Percentiles rank a stretch among this genome's conserved stretches.
Conservation (phyloP, 2,113 vertebrate species). For the Pluvianellus socialis region DNA sequence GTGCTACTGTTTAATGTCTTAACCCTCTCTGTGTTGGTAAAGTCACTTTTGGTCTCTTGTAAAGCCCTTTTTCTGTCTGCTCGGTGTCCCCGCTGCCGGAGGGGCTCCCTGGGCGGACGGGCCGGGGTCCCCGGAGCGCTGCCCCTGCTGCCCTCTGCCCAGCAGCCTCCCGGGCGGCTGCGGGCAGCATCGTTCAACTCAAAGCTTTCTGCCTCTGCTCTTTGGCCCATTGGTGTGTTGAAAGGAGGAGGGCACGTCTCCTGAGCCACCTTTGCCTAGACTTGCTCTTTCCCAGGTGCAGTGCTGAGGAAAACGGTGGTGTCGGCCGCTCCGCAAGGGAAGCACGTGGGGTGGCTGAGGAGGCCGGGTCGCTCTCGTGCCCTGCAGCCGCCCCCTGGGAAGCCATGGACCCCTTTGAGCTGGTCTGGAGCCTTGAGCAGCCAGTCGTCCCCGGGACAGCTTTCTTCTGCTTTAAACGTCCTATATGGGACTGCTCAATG, state of each 20-base stretch:
- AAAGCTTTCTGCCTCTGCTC: neutral
- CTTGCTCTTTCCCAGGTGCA: neutral
- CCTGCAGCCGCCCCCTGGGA: neutral
- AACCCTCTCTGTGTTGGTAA: rapidly evolving
- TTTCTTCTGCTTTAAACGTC: neutral
- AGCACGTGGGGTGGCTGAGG: rapidly evolving
- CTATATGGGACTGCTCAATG: rapidly evolving
- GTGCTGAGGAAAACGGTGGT: neutral
- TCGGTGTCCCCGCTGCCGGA: rapidly evolving
- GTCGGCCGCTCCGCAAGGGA: neutral
- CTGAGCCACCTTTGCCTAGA: neutral
- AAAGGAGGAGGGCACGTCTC: neutral
- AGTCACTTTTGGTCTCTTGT: neutral
- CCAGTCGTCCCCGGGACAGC: rapidly evolving
- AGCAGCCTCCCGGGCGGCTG: neutral
- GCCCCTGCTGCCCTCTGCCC: neutral
- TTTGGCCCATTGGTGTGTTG: neutral
- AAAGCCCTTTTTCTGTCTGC: neutral
- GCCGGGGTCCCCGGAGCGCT: rapidly evolving
- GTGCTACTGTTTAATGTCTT: neutral
- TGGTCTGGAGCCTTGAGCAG: rapidly evolving
- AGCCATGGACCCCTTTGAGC: rapidly evolving
- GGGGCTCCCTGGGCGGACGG: neutral
- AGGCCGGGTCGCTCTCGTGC: rapidly evolving
- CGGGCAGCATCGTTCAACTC: neutral